Evolutionary conservation across 2,113 vertebrate genomes (phyloP), one percentile per base, ranked within the genome.

Genomic region (Ceyx melanurus): DNA sequence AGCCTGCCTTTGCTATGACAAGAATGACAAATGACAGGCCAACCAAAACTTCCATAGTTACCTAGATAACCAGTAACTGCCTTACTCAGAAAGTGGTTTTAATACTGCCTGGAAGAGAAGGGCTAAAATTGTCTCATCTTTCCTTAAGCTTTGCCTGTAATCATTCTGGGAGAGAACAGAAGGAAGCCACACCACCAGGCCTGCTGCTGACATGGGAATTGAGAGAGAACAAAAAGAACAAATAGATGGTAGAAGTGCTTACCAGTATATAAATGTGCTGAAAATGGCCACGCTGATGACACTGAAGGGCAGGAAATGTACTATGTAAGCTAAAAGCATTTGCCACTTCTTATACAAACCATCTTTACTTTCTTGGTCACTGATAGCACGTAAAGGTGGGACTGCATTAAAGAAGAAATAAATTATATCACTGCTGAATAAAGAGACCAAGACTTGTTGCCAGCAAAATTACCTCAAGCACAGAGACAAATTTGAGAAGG

Each of bases 321-420:
- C 87, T 83, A 98, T 96, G 23, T 99, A 99, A 67, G 99, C 99
- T 95, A 99, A 68, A 92, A 99, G 98, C 98, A 99, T 98, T 94
- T 99, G 99, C 99, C 99, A 99, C 94, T 98, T 99, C 86, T 98
- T 97, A 92, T 99, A 99, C 71, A 99, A 97, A 40, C 99, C 99
- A 1, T 99, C 99, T 92, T 99, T 98, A 82, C 98, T 99, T 97
- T 99, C 99, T 96, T 98, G 99, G 93, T 99, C 99, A 33, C 98
- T 95, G 65, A 99, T 97, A 23, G 99, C 98, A 91, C 99, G 97
- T 71, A 99, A 77, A 73, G 98, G 97, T 15, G 98, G 97, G 93
- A 99, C 99, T 99, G 84, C 53, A 93, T 61, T 29, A 88, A 80
- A 91, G 9, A 76, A 85, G 68, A 94, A 94, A 81, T 13, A 62